A percentile compares a stretch with the other conserved stretches of the same genome.
Conservation (phyloP, 2,797 vertebrate genomes). For the Tapirus indicus region DNA sequence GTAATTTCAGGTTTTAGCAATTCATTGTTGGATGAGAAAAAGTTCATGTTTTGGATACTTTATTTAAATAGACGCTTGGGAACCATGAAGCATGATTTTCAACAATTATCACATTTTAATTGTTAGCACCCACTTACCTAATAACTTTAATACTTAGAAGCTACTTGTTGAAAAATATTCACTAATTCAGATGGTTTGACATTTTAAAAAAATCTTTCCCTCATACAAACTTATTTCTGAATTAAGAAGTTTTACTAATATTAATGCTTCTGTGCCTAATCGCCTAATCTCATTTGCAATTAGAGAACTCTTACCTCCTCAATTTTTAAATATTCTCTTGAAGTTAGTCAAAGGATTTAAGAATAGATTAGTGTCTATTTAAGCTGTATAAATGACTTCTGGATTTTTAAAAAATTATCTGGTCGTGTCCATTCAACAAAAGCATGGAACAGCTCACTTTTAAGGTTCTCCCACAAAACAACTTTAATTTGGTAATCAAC, state of each 20-base stretch:
- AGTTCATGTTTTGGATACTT: constrained; percentile 12
- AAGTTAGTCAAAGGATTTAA: constrained; percentile 46
- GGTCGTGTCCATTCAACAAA: background rate
- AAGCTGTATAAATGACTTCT: background rate
- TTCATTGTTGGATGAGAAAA: constrained; percentile 33
- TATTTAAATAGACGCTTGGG: background rate
- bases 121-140: constrained; percentile 23
- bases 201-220: constrained; percentile 17
- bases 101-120: constrained; percentile 38
- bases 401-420: constrained; percentile 12
- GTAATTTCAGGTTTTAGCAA: constrained; percentile 28
- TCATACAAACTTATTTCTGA: constrained; percentile 44
- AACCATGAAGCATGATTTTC: constrained; percentile 27
- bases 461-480: constrained; percentile 34
- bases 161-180: constrained; percentile 62
- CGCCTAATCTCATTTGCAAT: constrained; percentile 35
- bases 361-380: background rate
- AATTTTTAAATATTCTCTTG: constrained; percentile 49
- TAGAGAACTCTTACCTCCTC: background rate
- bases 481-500: constrained; percentile 6
- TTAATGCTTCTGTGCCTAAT: background rate
- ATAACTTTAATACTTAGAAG: constrained; percentile 8
- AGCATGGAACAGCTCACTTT: constrained; percentile 13
- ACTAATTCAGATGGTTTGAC: constrained; percentile 33
- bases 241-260: constrained; percentile 46